Base-by-base conservation (phyloP, 2,797 vertebrate species). In the Philypnodon macrostomus region DNA sequence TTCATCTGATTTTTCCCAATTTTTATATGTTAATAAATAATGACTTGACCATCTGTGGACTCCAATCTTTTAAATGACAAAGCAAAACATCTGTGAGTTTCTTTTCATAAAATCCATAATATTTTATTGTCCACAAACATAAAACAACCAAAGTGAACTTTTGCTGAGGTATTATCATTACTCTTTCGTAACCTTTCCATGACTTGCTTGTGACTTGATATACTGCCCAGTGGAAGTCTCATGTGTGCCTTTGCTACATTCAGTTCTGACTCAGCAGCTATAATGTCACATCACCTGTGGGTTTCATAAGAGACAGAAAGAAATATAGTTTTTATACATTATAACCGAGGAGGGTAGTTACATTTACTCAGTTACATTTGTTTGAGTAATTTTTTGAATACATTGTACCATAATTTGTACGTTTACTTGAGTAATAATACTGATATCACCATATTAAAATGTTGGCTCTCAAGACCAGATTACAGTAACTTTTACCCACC, bases 291-390 rank as follows among this genome's bases (percentile, higher is more conserved):
- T 47, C 23, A 53, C 7, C 38, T 35, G 16, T n/a, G 41, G 1
- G 32, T 45, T 53, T 59, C 33, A 46, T 36, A 51, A 31, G 19
- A 15, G 33, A 19, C 48, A 53, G 49, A 16, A 45, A 29, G 21
- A 51, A 27, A 12, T 0, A 2, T 13, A 4, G 10, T 14, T n/a
- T 41, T 26, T 46, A 59, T 38, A n/a, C n/a, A n/a, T n/a, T n/a
- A n/a, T n/a, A n/a, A n/a, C n/a, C n/a, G n/a, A n/a, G n/a, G n/a
- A n/a, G n/a, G n/a, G n/a, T n/a, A n/a, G n/a, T n/a, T n/a, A n/a
- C n/a, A n/a, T n/a, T n/a, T n/a, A n/a, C n/a, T n/a, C n/a, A n/a
- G n/a, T n/a, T n/a, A n/a, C n/a, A n/a, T n/a, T n/a, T n/a, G n/a
- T n/a, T n/a, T n/a, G n/a, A n/a, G n/a, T n/a, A n/a, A n/a, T n/a